Evolutionary conservation across 2,113 vertebrate genomes (phyloP), one percentile per base, ranked within the genome.

Genomic region (Myodes glareolus): DNA sequence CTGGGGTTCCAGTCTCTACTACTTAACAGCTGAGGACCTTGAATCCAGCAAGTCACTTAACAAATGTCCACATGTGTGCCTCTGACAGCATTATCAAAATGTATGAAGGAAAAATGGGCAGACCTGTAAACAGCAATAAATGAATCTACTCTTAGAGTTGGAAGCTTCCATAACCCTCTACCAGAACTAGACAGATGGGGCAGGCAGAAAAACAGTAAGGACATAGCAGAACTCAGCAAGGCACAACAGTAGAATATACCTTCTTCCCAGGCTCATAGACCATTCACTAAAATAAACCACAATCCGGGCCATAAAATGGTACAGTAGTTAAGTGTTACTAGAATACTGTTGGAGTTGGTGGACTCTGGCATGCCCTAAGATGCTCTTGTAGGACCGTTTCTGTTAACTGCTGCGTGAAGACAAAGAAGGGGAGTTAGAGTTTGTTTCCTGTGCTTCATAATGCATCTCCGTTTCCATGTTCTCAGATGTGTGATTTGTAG

Each of bases 301-400:
- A 67, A 84, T 25, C 6, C 14, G n/a, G 17, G 31, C 9, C 3
- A 36, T 67, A 39, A 58, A 85, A 19, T n/a, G 88, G 42, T 33
- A 76, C 1, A 47, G 45, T 10, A 36, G 63, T 76, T 25, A 39
- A 65, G 52, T 3, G 2, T 61, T 42, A 11, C 3, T n/a, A 42
- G 13, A 2, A 8, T 3, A 0, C 7, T 61, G 23, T 73, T 78
- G 70, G 7, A 5, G 10, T 63, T 13, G 67, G 31, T 39, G 14
- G 5, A 45, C 63, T 92, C 84, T 94, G 78, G 89, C 47, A 27
- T 94, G 91, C 94, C 91, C n/a, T 9, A 39, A 87, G 96, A 88
- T 50, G 50, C 63, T n/a, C 9, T 0, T 19, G 10, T 39, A 17
- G 39, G 16, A 29, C 31, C 27, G 63, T 13, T 33, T 85, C 2